Base-by-base conservation (phyloP, 2,113 vertebrate species). In the Campylorhamphus procurvoides region DNA sequence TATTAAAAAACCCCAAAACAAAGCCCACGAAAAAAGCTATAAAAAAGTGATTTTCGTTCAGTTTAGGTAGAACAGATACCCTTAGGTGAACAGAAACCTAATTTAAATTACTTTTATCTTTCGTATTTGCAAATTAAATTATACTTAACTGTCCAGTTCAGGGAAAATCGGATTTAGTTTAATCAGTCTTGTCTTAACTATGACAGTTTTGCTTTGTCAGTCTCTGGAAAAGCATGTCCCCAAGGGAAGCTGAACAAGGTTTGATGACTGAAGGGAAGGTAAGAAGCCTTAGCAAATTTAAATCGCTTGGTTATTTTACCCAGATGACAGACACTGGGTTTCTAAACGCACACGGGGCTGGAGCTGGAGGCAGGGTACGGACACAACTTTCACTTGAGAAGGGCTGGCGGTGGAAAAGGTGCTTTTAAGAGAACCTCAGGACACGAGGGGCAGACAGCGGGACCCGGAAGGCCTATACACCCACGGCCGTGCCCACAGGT, bases 51-150 rank as follows among this genome's bases (percentile, higher is more conserved):
- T 56, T 94, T 88, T 74, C 3, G 0, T 50, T 86, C 76, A 71
- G 39, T 86, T 71, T 68, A 81, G 75, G 72, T 46, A 90, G 64
- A 88, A 74, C 14, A 71, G 42, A 88, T 86, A 90, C 39, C 35
- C 56, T 56, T 49, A 84, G 67, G 75, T 94, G 75, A 93, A 69
- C 17, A 86, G 60, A 66, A 94, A 89, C 22, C 14, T 53, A 68
- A 87, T 91, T 91, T 78, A 77, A 94, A 91, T 72, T 68, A 92
- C 69, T 84, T 92, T 83, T 60, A 35, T 84, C 71, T 84, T 96
- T 84, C 60, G 33, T 68, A 84, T 88, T 90, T 68, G 47, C 42
- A 94, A 94, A 96, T 93, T 90, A 84, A 96, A 86, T 96, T 92
- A 93, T 52, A 86, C 72, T 68, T 49, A 93, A 88, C 72, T 75